These are phyloP conservation scores for Panthera uncia DNA, from an alignment of 2,113 vertebrate species.

Conservation along the genomic window DNA sequence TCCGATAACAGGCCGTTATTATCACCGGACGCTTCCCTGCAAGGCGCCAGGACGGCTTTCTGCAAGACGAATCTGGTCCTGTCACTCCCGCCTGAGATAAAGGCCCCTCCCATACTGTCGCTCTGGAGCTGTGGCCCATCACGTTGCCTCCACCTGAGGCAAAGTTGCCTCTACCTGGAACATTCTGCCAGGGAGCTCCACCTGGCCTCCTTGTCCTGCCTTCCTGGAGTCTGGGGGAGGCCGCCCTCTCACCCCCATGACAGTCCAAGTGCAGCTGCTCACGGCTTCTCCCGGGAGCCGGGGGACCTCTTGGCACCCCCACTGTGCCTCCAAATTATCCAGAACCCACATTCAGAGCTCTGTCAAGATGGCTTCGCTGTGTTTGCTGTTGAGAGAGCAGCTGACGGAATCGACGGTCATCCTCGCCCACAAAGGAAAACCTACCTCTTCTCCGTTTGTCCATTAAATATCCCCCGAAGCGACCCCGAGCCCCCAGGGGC, in stretches of 20 bases:
- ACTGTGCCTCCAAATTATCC: background rate
- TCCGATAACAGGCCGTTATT: background rate
- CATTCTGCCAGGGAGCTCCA: background rate
- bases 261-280: background rate
- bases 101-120: background rate
- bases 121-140: background rate
- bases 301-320: too few species aligned
- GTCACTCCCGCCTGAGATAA: background rate
- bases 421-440: background rate
- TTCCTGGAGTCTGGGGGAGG: background rate
- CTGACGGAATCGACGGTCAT: background rate
- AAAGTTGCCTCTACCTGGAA: background rate
- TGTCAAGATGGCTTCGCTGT: too few species aligned
- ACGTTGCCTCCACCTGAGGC: too few species aligned
- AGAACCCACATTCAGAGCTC: background rate
- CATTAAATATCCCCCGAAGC: background rate
- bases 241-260: fast-evolving
- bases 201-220: background rate
- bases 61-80: background rate
- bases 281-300: background rate
- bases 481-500: background rate
- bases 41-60: background rate
- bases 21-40: background rate
- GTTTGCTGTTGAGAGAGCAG: background rate
- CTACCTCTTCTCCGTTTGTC: background rate